Evolutionary conservation across 2,113 vertebrate genomes (phyloP).

Genomic region (Stegostoma tigrinum): DNA sequence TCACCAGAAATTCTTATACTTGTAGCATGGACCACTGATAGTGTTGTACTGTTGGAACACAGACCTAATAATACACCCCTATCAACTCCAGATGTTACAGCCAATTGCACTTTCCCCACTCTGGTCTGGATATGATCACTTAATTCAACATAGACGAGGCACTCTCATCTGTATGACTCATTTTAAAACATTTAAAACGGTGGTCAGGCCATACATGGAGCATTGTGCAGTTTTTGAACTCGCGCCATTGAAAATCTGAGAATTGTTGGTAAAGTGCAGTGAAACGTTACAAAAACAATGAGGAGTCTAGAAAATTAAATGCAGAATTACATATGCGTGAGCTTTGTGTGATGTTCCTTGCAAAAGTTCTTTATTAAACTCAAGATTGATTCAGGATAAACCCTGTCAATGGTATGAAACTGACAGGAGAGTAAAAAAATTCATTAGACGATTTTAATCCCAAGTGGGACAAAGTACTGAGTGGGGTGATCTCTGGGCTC

Average conservation of each 20-base stretch:
- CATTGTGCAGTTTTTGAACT: not conserved
- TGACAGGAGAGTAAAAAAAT: not conserved
- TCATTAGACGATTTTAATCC: not conserved
- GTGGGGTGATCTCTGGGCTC: no score
- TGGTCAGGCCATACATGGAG: not conserved
- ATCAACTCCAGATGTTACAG: not conserved
- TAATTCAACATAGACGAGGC: not conserved
- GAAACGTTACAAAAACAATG: not conserved
- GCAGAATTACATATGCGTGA: not conserved
- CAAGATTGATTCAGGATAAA: not conserved
- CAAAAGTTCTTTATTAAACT: not conserved
- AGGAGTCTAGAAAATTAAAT: not conserved
- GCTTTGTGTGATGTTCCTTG: not conserved
- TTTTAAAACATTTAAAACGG: not conserved
- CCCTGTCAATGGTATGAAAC: not conserved
- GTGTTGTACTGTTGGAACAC: not conserved
- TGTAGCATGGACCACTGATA: not conserved
- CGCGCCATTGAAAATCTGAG: not conserved
- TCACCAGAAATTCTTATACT: not conserved
- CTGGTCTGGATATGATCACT: not conserved
- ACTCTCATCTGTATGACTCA: not conserved
- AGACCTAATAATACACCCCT: not conserved
- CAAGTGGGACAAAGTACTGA: not conserved
- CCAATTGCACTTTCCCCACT: not conserved
- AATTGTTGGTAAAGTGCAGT: not conserved